Percentiles rank a stretch among this genome's conserved stretches.
These are phyloP conservation scores for Strigops habroptila DNA, from an alignment of 2,113 vertebrate genomes.

Conservation along the genomic window DNA sequence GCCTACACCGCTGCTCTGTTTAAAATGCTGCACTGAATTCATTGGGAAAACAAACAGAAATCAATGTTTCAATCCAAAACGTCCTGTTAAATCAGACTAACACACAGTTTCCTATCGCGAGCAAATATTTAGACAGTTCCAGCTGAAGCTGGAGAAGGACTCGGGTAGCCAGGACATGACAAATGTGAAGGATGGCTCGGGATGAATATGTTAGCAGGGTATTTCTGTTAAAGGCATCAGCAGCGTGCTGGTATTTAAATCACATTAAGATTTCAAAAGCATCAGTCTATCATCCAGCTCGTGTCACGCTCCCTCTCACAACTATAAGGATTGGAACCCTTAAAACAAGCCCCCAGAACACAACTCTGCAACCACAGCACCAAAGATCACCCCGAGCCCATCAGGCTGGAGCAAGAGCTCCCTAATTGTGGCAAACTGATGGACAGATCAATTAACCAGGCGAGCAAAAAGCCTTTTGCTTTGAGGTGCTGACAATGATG, in stretches of 20 bases:
- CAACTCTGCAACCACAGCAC: background rate
- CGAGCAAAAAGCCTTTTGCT: background rate
- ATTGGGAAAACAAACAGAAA: conserved; percentile 38
- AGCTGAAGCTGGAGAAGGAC: background rate
- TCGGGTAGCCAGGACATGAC: conserved; percentile 3
- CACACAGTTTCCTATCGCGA: background rate
- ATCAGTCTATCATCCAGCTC: background rate
- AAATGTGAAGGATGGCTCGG: background rate
- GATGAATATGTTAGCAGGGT: conserved; percentile 24
- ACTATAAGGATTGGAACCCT: background rate
- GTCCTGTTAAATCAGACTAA: background rate
- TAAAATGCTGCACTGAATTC: background rate
- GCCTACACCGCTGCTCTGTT: background rate
- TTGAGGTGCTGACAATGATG: conserved; percentile 7
- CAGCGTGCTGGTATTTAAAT: conserved; percentile 24
- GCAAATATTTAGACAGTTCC: background rate
- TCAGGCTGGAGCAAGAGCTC: background rate
- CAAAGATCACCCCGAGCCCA: background rate
- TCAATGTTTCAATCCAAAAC: background rate
- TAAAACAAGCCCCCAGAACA: background rate
- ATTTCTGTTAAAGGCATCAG: conserved; percentile 8
- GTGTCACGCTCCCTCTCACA: background rate
- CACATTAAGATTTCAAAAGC: conserved; percentile 42
- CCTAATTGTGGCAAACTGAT: conserved; percentile 10
- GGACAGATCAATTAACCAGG: conserved; percentile 4